Conservation (phyloP, 2,797 vertebrate genomes). For the Selene dorsalis region DNA sequence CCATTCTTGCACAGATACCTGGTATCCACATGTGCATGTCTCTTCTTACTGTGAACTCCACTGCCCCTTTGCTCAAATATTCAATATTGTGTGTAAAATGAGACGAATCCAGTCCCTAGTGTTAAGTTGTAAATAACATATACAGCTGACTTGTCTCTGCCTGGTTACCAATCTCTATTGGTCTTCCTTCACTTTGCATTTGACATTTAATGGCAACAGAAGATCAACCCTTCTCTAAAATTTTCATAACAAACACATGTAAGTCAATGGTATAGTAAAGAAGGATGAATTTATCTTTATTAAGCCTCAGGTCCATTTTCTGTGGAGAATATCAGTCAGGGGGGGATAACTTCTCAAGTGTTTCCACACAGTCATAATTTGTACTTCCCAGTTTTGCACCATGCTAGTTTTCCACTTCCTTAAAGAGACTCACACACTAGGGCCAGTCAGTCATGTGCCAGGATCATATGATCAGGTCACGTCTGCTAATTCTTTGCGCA, state of each 20-base stretch:
- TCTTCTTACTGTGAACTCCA: neutral
- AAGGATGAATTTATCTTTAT: constrained; percentile 6
- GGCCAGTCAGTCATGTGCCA: constrained; percentile 77
- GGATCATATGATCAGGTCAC: constrained; percentile 81
- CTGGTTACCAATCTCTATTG: neutral
- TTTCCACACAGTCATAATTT: constrained; percentile 47
- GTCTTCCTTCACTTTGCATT: neutral
- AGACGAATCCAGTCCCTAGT: neutral
- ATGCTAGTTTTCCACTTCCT: constrained; percentile 80
- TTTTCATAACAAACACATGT: neutral
- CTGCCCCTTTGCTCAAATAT: neutral
- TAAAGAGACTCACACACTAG: constrained; percentile 45
- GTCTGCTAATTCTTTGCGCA: constrained; percentile 19
- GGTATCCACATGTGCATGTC: neutral
- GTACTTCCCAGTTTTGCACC: constrained; percentile 74
- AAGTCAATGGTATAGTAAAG: neutral
- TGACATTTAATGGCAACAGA: neutral
- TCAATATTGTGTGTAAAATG: neutral
- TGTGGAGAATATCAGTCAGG: constrained; percentile 4
- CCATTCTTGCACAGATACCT: constrained; percentile 9
- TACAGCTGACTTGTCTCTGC: neutral
- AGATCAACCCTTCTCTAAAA: neutral
- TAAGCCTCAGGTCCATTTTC: neutral
- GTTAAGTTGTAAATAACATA: neutral
- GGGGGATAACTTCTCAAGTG: neutral